Percentiles rank a stretch among this genome's conserved stretches.
Evolutionary conservation across 2,888 invertebrate species (phyloP).

Genomic region (Leucozona laternaria): DNA sequence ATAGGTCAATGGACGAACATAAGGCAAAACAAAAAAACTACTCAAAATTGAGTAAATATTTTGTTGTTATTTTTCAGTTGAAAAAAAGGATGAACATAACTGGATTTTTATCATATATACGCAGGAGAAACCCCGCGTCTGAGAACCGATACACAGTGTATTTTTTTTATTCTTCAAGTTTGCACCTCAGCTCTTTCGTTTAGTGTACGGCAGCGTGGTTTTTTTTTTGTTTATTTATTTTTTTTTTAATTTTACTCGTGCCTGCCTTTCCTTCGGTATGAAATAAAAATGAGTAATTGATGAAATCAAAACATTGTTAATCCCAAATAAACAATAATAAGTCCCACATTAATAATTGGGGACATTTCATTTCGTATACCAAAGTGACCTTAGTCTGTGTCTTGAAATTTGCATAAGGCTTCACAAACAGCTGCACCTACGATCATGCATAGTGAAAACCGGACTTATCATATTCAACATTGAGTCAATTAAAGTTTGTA

Average conservation of each 20-base stretch:
- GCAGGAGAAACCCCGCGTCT: slow-evolving; percentile 15
- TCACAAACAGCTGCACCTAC: slow-evolving; percentile 66
- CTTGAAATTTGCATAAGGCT: slow-evolving; percentile 57
- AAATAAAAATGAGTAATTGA: slow-evolving; percentile 46
- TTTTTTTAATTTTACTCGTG: background rate
- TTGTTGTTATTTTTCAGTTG: slow-evolving; percentile 2
- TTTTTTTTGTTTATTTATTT: background rate
- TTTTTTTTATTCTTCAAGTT: slow-evolving; percentile 45
- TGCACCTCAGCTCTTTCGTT: slow-evolving; percentile 66
- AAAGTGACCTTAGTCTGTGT: slow-evolving; percentile 61
- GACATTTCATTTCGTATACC: slow-evolving; percentile 21
- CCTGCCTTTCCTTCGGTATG: background rate
- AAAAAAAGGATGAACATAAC: slow-evolving; percentile 60
- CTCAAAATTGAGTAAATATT: slow-evolving; percentile 7
- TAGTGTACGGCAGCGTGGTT: background rate
- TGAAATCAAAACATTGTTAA: slow-evolving; percentile 34
- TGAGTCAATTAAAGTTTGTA: slow-evolving; percentile 14
- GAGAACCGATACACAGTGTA: slow-evolving; percentile 14
- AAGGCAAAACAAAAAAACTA: slow-evolving; percentile 38
- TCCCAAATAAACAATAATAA: slow-evolving; percentile 54
- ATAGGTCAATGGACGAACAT: slow-evolving; percentile 72
- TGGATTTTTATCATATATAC: slow-evolving; percentile 47
- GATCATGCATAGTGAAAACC: slow-evolving; percentile 39
- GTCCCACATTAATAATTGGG: slow-evolving; percentile 46
- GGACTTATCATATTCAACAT: background rate